phyloP scores from a whole-genome alignment of 2,797 vertebrate genomes.

The Phaenicophaeus curvirostris region DNA sequence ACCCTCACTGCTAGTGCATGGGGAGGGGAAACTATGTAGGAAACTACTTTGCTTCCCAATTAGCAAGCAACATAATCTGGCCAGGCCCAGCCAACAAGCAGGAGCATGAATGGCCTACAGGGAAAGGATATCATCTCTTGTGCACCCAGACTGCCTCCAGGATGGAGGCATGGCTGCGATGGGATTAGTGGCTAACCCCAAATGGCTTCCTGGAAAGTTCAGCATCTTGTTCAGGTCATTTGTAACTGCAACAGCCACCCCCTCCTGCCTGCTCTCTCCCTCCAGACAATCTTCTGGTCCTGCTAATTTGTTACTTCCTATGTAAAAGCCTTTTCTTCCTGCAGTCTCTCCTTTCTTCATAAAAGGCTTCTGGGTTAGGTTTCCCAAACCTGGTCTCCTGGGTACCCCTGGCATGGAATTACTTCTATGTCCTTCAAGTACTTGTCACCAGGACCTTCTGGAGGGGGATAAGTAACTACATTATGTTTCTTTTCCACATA shows the following conservation, averaged over 20 bases:
- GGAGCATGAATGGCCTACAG: not conserved
- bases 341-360: not conserved
- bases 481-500: not conserved
- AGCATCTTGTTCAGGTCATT: not conserved
- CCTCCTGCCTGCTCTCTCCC: not conserved
- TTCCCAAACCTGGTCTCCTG: not conserved
- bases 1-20: rapidly evolving
- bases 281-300: slow-evolving; percentile 6
- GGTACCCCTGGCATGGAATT: not conserved
- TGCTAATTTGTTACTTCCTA: slow-evolving; percentile 56
- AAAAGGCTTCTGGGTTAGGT: not conserved
- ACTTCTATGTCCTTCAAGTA: not conserved
- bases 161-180: rapidly evolving
- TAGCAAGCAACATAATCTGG: not conserved
- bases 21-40: not conserved
- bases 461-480: not conserved
- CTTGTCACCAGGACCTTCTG: not conserved
- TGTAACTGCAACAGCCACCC: not conserved
- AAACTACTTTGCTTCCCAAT: not conserved
- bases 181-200: not conserved
- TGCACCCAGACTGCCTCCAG: not conserved
- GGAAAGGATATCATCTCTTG: not conserved
- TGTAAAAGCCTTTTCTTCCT: slow-evolving; percentile 12
- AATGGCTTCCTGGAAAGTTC: not conserved
- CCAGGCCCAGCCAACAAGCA: rapidly evolving